Evolutionary conservation across 2,888 invertebrate species (phyloP), one percentile per base, ranked within the genome.

Genomic region (Athalia circularis): DNA sequence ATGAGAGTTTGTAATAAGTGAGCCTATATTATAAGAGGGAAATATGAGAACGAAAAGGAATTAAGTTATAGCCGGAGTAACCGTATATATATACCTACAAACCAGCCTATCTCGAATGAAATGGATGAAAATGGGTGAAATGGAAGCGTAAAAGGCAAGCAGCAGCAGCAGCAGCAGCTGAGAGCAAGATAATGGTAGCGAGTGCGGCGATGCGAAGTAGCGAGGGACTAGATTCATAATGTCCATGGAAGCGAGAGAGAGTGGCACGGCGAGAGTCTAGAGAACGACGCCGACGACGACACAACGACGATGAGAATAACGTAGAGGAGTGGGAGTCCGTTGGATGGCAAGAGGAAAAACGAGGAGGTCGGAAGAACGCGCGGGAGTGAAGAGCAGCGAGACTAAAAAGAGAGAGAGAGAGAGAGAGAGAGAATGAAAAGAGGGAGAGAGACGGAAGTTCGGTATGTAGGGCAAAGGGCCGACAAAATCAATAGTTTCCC

Each of bases 381-480:
- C 57, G 68, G 65, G 59, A 61, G 79, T 57, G 65, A 29, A 52
- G 72, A n/a, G 48, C n/a, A 29, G 13, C 47, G 65, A 11, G 59
- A 72, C 29, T 29, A 29, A 15, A 62, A 13, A 29, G 29, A 62
- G 13, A 15, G 47, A 3, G 13, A 70, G 70, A 13, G 54, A 70
- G 70, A 70, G 15, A 57, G 47, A 59, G 65, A 74, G 79, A 76
- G 61, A 80, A 78, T 79, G 70, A 80, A 79, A 77, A 77, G 77
- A 59, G 77, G 67, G 65, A 62, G 80, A 67, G 74, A 79, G 80
- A 82, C 81, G 82, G 85, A 86, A 87, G 80, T 72, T 50, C 62
- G 80, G 79, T 82, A 84, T 83, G 84, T 84, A 84, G 84, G 84
- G 81, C 83, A 84, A 84, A 84, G 84, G 84, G 84, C 83, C 82